Percentiles rank a stretch among this genome's conserved stretches.
phyloP scores from a whole-genome alignment of 2,797 vertebrate genomes.

The Acanthurus tractus region DNA sequence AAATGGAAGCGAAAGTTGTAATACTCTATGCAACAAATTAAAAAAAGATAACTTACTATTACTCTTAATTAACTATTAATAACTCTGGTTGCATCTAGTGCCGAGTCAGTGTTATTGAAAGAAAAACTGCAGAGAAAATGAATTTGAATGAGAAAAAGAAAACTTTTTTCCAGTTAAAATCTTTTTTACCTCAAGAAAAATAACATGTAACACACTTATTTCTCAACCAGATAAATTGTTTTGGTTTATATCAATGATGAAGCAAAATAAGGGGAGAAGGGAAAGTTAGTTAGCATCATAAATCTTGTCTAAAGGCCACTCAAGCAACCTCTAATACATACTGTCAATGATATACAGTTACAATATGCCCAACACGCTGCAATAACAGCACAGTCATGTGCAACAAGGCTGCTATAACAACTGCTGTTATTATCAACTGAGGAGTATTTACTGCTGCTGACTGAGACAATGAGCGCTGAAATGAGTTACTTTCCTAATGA shows the following conservation, averaged over 20 bases:
- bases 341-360: conserved; percentile 13
- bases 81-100: no score
- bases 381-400: background rate
- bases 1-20: background rate
- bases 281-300: no score
- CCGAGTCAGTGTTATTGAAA: no score
- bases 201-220: background rate
- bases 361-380: no score
- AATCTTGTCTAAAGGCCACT: background rate
- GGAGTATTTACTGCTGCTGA: conserved; percentile 56
- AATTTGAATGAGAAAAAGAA: conserved; percentile 5
- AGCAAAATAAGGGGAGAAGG: no score
- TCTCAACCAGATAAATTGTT: background rate
- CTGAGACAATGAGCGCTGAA: conserved; percentile 48
- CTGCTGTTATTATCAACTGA: conserved; percentile 48
- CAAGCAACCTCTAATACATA: background rate
- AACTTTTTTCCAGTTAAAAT: background rate
- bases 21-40: conserved; percentile 1
- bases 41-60: background rate
- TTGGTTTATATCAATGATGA: background rate
- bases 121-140: background rate
- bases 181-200: conserved; percentile 7
- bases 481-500: conserved; percentile 61
- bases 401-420: conserved; percentile 42
- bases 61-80: no score